These are phyloP conservation scores for Atherinomorus stipes DNA, from an alignment of 2,113 vertebrate species.

Conservation along the genomic window DNA sequence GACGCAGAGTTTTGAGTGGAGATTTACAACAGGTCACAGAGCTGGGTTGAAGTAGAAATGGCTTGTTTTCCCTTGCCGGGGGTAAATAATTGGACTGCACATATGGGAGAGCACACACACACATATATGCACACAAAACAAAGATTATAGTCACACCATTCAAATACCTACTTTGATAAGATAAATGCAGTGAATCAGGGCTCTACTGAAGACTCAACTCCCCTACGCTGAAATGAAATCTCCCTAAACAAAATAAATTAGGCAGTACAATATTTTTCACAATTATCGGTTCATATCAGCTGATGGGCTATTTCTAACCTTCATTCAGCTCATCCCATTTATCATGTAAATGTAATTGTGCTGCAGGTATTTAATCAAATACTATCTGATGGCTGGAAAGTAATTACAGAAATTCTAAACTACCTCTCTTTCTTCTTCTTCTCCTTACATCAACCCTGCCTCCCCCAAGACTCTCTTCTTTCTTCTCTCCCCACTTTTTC, in stretches of 20 bases:
- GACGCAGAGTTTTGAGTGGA: constrained; percentile 68
- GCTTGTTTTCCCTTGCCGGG: constrained; percentile 63
- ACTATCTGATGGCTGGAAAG: constrained; percentile 90
- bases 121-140: constrained; percentile 18
- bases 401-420: constrained; percentile 90
- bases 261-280: constrained; percentile 86
- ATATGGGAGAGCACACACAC: constrained; percentile 24
- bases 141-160: constrained; percentile 47
- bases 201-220: constrained; percentile 45
- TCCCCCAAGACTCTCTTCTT: constrained; percentile 37
- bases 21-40: constrained; percentile 68
- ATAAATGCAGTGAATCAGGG: constrained; percentile 79
- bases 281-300: constrained; percentile 88
- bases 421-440: constrained; percentile 58
- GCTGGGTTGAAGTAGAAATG: constrained; percentile 60
- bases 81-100: constrained; percentile 75
- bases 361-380: constrained; percentile 94
- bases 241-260: constrained; percentile 89
- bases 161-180: constrained; percentile 74
- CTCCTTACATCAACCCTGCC: constrained; percentile 1
- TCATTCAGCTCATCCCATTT: constrained; percentile 86
- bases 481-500: constrained; percentile 50
- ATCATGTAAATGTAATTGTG: constrained; percentile 95
- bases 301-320: constrained; percentile 89
- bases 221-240: constrained; percentile 72